Evolutionary conservation across 2,113 vertebrate genomes (phyloP).

Genomic region (Grallaria varia): DNA sequence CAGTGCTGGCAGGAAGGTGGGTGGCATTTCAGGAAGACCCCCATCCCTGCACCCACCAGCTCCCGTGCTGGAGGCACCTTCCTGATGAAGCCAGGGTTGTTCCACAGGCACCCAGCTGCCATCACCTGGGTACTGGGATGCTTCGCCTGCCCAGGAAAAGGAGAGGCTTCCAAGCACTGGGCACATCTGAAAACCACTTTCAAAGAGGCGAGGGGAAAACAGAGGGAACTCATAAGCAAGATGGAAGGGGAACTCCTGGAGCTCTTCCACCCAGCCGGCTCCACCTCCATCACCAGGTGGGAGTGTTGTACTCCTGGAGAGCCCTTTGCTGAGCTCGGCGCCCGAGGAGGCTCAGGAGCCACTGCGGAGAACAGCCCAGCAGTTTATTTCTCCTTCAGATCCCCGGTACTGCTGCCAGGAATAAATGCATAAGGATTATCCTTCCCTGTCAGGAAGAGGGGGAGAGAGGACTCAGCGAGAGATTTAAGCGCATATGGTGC

Average conservation of each 20-base stretch:
- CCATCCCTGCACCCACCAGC: accelerated
- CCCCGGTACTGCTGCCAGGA: background rate
- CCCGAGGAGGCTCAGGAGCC: background rate
- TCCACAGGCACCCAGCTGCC: accelerated
- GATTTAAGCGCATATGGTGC: conserved; percentile 14
- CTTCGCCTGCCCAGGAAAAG: background rate
- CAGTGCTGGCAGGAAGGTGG: background rate
- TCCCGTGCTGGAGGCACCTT: background rate
- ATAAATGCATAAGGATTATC: conserved; percentile 65
- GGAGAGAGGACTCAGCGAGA: background rate
- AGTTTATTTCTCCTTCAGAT: conserved; percentile 41
- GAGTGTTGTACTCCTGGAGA: conserved; percentile 62
- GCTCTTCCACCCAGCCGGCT: background rate
- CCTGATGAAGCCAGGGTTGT: background rate
- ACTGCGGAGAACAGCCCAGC: background rate
- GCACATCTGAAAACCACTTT: background rate
- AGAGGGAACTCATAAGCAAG: background rate
- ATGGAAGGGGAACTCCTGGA: background rate
- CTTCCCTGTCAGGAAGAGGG: conserved; percentile 27
- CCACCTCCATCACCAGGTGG: conserved; percentile 65
- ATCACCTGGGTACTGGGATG: accelerated
- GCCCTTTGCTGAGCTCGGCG: background rate
- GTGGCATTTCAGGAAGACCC: background rate
- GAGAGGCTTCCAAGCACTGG: background rate
- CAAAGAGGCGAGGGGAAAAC: background rate